These are phyloP conservation scores for Pavo muticus DNA, from an alignment of 2,113 vertebrate species.

Conservation along the genomic window DNA sequence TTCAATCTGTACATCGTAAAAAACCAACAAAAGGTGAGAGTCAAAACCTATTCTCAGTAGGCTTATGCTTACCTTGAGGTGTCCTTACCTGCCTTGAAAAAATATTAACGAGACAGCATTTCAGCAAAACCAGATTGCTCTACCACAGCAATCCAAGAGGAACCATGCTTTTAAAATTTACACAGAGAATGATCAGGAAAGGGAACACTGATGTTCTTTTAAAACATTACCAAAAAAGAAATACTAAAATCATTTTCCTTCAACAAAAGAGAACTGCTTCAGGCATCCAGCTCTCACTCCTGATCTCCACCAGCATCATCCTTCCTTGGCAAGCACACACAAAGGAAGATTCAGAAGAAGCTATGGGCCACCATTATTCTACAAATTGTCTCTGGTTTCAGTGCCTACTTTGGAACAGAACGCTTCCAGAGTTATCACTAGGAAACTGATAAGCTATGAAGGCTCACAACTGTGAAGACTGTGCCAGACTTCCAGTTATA, in stretches of 20 bases:
- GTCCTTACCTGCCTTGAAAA: background rate
- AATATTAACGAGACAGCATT: background rate
- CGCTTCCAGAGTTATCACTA: background rate
- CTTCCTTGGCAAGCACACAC: background rate
- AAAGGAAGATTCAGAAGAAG: background rate
- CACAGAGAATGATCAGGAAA: background rate
- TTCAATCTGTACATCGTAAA: background rate
- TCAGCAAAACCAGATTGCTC: background rate
- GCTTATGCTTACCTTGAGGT: background rate
- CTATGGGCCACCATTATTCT: background rate
- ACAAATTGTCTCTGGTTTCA: background rate
- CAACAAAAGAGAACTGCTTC: background rate
- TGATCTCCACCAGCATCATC: background rate
- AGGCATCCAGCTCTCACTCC: background rate
- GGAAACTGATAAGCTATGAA: background rate
- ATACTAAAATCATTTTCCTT: background rate
- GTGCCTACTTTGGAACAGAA: background rate
- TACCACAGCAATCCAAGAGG: background rate
- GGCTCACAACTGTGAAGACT: background rate
- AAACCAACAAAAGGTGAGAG: background rate
- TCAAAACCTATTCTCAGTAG: background rate
- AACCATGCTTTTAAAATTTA: background rate
- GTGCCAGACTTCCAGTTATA: constrained; percentile 3
- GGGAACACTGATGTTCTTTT: background rate
- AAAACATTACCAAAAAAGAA: background rate